Evolutionary conservation across 2,113 vertebrate species (phyloP).

Genomic region (Leptobrachium leishanense): DNA sequence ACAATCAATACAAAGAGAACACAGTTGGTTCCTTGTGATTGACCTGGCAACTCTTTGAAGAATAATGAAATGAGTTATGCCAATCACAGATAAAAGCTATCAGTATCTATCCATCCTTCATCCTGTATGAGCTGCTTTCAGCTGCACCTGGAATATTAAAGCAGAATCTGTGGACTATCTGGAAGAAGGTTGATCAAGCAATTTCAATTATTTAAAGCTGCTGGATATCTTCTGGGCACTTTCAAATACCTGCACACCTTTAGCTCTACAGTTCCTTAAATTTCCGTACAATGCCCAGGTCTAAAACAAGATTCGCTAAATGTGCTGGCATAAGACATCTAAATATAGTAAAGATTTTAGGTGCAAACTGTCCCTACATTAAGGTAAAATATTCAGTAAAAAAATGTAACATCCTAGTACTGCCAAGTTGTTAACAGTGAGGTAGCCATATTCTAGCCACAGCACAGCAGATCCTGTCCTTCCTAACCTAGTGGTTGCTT

Average conservation of each 20-base stretch:
- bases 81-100: conserved; percentile 44
- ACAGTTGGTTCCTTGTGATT: conserved; percentile 41
- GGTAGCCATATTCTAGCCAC: too few relatives aligned
- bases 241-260: background rate
- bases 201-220: conserved; percentile 1
- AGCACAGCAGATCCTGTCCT: too few relatives aligned
- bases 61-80: conserved; percentile 46
- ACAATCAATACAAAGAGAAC: conserved; percentile 46
- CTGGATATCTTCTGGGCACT: background rate
- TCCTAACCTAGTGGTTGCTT: too few relatives aligned
- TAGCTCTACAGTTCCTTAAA: too few relatives aligned
- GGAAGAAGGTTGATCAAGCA: conserved; percentile 5
- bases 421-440: too few relatives aligned
- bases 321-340: too few relatives aligned
- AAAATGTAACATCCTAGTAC: too few relatives aligned
- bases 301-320: too few relatives aligned
- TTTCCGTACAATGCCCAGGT: too few relatives aligned
- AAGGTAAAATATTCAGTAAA: too few relatives aligned
- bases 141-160: conserved; percentile 28
- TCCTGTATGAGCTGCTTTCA: conserved; percentile 15
- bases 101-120: conserved; percentile 34
- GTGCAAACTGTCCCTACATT: too few relatives aligned
- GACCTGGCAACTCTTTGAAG: conserved; percentile 36
- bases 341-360: too few relatives aligned
- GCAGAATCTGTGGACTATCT: background rate